Conservation (phyloP, 2,888 invertebrate genomes). For the Lasioglossum leucozonium region DNA sequence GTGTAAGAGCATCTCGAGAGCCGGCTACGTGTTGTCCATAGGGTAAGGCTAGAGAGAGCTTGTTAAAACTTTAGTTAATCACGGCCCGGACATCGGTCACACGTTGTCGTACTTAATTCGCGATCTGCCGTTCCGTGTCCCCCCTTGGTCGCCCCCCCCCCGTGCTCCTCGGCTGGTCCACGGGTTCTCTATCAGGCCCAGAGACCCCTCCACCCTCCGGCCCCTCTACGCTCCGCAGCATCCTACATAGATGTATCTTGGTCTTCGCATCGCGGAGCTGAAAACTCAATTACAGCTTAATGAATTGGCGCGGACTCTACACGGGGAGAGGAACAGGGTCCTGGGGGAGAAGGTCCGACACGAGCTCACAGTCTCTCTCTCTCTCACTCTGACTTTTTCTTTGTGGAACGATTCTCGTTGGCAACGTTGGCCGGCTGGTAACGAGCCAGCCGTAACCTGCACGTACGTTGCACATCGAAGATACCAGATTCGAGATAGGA, state of each 20-base stretch:
- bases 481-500: constrained; percentile 71
- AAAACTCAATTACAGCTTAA: constrained; percentile 85
- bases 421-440: constrained; percentile 47
- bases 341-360: constrained; percentile 28
- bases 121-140: constrained; percentile 53
- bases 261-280: constrained; percentile 81
- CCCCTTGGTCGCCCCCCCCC: constrained; percentile 8
- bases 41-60: constrained; percentile 70
- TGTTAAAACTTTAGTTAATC: constrained; percentile 84
- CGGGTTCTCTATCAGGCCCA: constrained; percentile 27
- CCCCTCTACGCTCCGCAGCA: constrained; percentile 21
- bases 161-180: neutral
- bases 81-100: constrained; percentile 82
- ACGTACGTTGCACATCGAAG: constrained; percentile 58
- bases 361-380: neutral
- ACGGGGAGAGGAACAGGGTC: constrained; percentile 28
- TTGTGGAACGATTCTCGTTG: constrained; percentile 23
- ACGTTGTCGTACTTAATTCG: constrained; percentile 82
- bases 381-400: neutral
- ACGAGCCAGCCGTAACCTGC: constrained; percentile 60
- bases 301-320: constrained; percentile 79
- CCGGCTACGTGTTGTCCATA: constrained; percentile 5
- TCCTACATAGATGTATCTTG: constrained; percentile 78
- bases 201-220: constrained; percentile 8
- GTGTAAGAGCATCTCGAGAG: constrained; percentile 31